Percentiles rank a stretch among this genome's conserved stretches.
phyloP scores from a whole-genome alignment of 2,888 invertebrate species.

The Dicyrtomina minuta region DNA sequence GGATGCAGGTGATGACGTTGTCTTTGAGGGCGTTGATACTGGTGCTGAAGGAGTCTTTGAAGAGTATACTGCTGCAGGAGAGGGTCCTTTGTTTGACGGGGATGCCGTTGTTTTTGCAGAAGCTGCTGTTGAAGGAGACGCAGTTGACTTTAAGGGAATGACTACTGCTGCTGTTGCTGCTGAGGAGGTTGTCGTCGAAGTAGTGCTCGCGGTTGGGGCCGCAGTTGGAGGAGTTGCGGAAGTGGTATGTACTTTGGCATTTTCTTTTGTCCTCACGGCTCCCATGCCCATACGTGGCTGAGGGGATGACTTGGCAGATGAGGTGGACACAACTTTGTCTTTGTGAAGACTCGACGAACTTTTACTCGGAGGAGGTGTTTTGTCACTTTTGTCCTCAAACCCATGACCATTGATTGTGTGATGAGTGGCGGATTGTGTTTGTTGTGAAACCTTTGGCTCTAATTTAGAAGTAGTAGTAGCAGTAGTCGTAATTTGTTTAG shows the following conservation, averaged over 20 bases:
- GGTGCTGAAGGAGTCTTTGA: neutral
- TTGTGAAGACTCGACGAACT: slow-evolving; percentile 18
- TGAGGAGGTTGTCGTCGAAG: neutral
- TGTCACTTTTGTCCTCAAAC: slow-evolving; percentile 27
- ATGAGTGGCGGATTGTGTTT: slow-evolving; percentile 5
- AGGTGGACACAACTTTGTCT: slow-evolving; percentile 8
- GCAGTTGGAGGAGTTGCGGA: neutral
- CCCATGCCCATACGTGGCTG: slow-evolving; percentile 23
- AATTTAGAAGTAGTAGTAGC: slow-evolving; percentile 14
- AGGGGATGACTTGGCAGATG: slow-evolving; percentile 10
- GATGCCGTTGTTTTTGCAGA: slow-evolving; percentile 22
- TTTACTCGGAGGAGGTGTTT: slow-evolving; percentile 4
- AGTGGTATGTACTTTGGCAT: slow-evolving; percentile 10
- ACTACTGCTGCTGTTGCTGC: too few relatives aligned
- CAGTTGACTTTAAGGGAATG: too few relatives aligned
- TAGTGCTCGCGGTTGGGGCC: neutral
- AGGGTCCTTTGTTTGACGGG: slow-evolving; percentile 15
- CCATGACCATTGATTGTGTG: slow-evolving; percentile 20
- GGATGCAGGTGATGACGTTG: neutral
- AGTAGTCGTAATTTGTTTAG: slow-evolving; percentile 18
- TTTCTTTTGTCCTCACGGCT: slow-evolving; percentile 17
- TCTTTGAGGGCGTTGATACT: neutral
- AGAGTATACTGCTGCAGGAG: too few relatives aligned
- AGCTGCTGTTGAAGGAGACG: slow-evolving; percentile 16
- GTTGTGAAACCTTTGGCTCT: slow-evolving; percentile 10